These are phyloP conservation scores for Halcyon malimbica DNA, from an alignment of 2,113 vertebrate species.

Conservation along the genomic window DNA sequence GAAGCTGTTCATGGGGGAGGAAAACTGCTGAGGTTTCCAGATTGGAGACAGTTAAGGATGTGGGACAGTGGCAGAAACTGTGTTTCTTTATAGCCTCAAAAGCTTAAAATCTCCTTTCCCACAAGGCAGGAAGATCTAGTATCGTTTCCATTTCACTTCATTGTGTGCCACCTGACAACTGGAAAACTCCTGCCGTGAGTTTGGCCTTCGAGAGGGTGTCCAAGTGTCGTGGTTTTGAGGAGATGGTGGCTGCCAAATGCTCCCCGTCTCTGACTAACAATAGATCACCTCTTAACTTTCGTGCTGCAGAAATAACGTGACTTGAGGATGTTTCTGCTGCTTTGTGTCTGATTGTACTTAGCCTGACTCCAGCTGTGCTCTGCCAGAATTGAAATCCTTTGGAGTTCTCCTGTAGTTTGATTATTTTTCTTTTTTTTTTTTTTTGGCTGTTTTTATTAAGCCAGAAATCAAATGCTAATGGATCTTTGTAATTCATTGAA, in stretches of 20 bases:
- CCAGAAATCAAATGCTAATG: background rate
- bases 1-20: background rate
- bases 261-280: background rate
- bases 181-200: background rate
- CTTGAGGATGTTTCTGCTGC: background rate
- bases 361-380: background rate
- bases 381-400: background rate
- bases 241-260: background rate
- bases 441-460: background rate
- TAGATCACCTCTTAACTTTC: background rate
- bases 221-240: background rate
- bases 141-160: background rate
- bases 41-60: background rate
- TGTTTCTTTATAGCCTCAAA: background rate
- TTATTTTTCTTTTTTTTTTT: background rate
- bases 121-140: background rate
- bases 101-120: background rate
- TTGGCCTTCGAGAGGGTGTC: background rate
- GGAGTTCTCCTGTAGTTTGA: background rate
- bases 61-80: background rate
- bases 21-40: background rate
- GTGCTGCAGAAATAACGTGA: fast-evolving
- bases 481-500: background rate
- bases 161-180: background rate
- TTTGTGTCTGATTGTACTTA: background rate